Conservation (phyloP, 2,888 invertebrate genomes). For the Tenthredo livida region DNA sequence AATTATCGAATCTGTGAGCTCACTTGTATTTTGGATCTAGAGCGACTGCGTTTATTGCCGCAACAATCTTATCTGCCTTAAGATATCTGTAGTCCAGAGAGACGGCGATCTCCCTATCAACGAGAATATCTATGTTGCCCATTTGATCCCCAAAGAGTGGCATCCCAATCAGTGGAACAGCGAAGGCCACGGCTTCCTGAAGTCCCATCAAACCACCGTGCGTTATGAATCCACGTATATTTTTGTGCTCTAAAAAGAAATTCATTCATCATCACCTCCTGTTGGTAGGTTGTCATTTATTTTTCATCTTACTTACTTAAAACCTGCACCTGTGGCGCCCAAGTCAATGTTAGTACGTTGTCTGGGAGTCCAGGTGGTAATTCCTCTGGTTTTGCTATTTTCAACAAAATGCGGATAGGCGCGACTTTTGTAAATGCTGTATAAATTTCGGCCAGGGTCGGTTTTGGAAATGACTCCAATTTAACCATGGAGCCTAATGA, state of each 20-base stretch:
- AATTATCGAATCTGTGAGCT: constrained; percentile 11
- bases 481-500: constrained; percentile 57
- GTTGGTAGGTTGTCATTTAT: background rate
- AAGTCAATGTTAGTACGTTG: constrained; percentile 8
- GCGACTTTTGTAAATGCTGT: constrained; percentile 8
- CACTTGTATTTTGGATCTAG: constrained; percentile 64
- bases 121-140: constrained; percentile 62
- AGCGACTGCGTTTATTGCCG: constrained; percentile 62
- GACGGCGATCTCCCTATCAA: constrained; percentile 61
- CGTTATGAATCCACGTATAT: constrained; percentile 69
- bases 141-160: constrained; percentile 72
- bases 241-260: constrained; percentile 67
- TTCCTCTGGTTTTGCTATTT: constrained; percentile 27
- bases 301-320: constrained; percentile 9
- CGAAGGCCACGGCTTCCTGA: constrained; percentile 67
- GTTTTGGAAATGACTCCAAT: constrained; percentile 34
- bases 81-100: constrained; percentile 58
- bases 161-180: constrained; percentile 70
- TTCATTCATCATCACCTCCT: background rate
- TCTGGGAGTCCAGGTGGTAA: constrained; percentile 38
- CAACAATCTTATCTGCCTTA: constrained; percentile 62
- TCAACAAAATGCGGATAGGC: constrained; percentile 33
- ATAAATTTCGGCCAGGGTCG: background rate
- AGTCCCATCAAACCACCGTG: constrained; percentile 72
- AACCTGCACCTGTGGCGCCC: constrained; percentile 34